Evolutionary conservation across 2,113 vertebrate genomes (phyloP), one percentile per base, ranked within the genome.

Genomic region (Dicerorhinus sumatrensis): DNA sequence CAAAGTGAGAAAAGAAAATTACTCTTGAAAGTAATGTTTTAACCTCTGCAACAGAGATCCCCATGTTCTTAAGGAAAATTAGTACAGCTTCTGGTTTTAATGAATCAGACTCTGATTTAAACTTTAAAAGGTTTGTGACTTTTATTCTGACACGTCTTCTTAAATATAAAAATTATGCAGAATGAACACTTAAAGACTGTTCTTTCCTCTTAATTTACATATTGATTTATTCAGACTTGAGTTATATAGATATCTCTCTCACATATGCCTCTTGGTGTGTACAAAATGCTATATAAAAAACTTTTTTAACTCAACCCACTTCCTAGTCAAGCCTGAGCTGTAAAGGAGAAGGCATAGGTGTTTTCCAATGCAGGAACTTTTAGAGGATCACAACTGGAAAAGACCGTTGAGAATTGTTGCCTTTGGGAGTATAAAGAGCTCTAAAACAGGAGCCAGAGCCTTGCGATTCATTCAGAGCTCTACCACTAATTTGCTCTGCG

Each of bases 91-190:
- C 36, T 72, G n/a, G 13, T 92, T 97, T 92, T 95, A 76, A 79
- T 91, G 62, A 91, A 67, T 89, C 48, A 46, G 36, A 89, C 89
- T 84, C 60, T 67, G 13, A 81, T 67, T 76, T 82, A 89, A 97
- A 90, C 65, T 70, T 95, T 60, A 58, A 90, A 91, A 96, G 75
- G 10, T 58, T 80, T 60, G 42, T 75, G 51, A 91, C 79, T 89
- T 91, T 83, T 84, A 86, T 96, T 94, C 87, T 90, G 89, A 91
- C 33, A 8, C 84, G 20, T 17, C 69, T 88, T 95, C 56, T 86
- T 95, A 83, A 83, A 89, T 72, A 77, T 83, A 82, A 96, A 92
- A 89, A 48, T 46, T 63, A 72, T 72, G 69, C 77, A 92, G 58
- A 96, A 87, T 87, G 36, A 89, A 46, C 83, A 92, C 36, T 89